phyloP scores from a whole-genome alignment of 2,797 vertebrate genomes.

The Anguilla megastoma region DNA sequence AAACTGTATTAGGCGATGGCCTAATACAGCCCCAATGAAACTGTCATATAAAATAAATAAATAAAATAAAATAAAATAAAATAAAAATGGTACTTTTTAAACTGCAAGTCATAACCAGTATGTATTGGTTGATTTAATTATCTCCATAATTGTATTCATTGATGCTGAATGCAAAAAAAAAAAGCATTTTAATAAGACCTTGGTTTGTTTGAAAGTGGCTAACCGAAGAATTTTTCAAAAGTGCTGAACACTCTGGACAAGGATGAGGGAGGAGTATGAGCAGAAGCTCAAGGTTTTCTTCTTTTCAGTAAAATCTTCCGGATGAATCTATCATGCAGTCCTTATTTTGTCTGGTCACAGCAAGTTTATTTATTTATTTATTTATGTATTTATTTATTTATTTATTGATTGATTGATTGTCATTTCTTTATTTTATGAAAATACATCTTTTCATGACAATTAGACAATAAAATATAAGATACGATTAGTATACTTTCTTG shows the following conservation, averaged over 20 bases:
- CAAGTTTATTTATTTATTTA: too few relatives aligned
- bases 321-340: not conserved
- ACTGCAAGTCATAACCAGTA: not conserved
- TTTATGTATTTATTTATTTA: too few relatives aligned
- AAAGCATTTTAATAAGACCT: not conserved
- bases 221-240: not conserved
- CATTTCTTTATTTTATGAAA: not conserved
- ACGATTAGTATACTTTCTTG: not conserved
- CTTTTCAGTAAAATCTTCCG: not conserved
- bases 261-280: not conserved
- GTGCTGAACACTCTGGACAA: not conserved
- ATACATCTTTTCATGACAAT: not conserved
- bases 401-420: too few relatives aligned
- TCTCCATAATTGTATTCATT: not conserved
- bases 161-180: not conserved
- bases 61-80: not conserved
- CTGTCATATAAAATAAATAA: not conserved
- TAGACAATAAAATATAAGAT: not conserved
- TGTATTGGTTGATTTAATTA: not conserved
- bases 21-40: not conserved
- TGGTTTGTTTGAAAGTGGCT: not conserved
- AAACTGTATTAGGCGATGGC: too few relatives aligned
- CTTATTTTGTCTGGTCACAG: not conserved
- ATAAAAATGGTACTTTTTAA: not conserved
- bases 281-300: not conserved